Percentiles rank a stretch among this genome's conserved stretches.
Conservation (phyloP, 2,888 invertebrate species). For the Xestia ashworthii region DNA sequence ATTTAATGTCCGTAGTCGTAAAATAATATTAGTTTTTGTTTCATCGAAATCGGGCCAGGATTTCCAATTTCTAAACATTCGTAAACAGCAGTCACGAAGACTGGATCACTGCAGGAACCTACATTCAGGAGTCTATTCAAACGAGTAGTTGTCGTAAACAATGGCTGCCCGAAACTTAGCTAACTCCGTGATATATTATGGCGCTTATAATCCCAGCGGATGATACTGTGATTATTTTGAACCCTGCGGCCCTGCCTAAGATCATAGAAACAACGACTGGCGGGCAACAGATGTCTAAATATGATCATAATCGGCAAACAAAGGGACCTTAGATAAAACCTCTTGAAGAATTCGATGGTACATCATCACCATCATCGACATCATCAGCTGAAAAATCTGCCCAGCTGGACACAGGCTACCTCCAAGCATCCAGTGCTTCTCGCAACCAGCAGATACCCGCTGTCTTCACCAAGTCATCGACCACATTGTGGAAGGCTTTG, state of each 20-base stretch:
- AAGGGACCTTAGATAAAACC: neutral
- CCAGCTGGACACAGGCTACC: neutral
- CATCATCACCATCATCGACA: neutral
- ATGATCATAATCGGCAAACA: neutral
- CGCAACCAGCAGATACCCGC: neutral
- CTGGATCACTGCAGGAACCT: neutral
- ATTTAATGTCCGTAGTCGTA: too few relatives aligned
- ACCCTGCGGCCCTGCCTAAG: neutral
- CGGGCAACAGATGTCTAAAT: neutral
- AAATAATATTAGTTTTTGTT: too few relatives aligned
- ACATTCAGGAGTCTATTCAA: neutral
- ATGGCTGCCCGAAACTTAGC: slow-evolving; percentile 11
- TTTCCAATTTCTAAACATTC: neutral
- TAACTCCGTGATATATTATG: slow-evolving; percentile 47
- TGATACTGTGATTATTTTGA: slow-evolving; percentile 24
- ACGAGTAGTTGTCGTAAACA: slow-evolving; percentile 1
- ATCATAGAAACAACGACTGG: neutral
- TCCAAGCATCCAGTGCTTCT: neutral
- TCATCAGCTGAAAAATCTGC: neutral
- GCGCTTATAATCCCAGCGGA: slow-evolving; percentile 32
- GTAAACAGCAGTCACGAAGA: neutral
- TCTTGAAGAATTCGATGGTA: neutral
- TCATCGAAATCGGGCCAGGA: too few relatives aligned
- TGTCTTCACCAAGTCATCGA: neutral
- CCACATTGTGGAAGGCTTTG: neutral